A percentile compares a stretch with the other conserved stretches of the same genome.
Conservation (phyloP, 2,113 vertebrate species). For the Amblyornis subalaris region DNA sequence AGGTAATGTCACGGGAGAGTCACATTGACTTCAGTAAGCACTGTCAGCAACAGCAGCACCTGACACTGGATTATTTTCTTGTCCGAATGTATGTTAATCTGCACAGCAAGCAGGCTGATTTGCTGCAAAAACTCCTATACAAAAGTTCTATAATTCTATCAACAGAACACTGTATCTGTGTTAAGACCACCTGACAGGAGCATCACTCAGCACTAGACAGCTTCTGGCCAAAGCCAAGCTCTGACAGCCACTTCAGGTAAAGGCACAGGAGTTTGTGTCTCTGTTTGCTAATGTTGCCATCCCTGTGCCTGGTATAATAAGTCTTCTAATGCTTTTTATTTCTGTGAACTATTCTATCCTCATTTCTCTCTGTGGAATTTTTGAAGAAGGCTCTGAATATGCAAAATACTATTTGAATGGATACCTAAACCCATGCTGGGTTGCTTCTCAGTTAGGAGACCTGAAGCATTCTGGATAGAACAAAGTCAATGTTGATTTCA, state of each 20-base stretch:
- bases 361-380: neutral
- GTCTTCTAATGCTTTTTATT: neutral
- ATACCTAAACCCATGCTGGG: neutral
- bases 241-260: neutral
- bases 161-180: rapidly evolving
- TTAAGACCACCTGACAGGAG: neutral
- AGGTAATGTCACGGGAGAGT: rapidly evolving
- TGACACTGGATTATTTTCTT: neutral
- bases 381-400: neutral
- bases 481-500: neutral
- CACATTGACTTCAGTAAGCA: neutral
- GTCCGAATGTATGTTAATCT: neutral
- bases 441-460: neutral
- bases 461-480: neutral
- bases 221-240: neutral
- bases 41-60: neutral
- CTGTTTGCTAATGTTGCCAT: neutral
- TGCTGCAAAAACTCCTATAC: rapidly evolving
- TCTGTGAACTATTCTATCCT: neutral
- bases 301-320: neutral
- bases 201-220: neutral
- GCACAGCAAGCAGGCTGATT: neutral
- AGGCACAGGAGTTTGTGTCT: neutral
- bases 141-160: neutral
- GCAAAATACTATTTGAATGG: neutral